Evolutionary conservation across 2,888 invertebrate genomes (phyloP), one percentile per base, ranked within the genome.

Genomic region (Digitonthophagus gazella): DNA sequence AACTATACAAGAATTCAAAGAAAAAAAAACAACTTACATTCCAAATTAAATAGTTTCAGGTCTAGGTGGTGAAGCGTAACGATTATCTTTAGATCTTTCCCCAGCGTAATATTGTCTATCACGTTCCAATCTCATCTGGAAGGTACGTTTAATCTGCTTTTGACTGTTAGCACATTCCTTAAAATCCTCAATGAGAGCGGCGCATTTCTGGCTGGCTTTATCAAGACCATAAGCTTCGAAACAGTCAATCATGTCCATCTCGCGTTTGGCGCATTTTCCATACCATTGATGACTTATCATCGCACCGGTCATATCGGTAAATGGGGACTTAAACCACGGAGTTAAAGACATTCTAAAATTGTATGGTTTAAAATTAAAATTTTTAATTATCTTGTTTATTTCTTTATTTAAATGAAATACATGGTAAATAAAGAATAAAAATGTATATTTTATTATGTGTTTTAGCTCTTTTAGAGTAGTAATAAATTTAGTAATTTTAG

Each of bases 181-280:
- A 75, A 89, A 90, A 80, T 95, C 93, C 0, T 85, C 84, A 68
- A 91, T 85, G 4, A 91, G 79, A 66, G 84, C 80, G 2, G 81
- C 77, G 78, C 95, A 95, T 78, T 90, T 88, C n/a, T 77, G 77
- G 44, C 82, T 75, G 0, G 90, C 91, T 56, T 85, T 84, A n/a
- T 89, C 87, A 6, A 88, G 75, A 0, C 94, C 95, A 74, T 94
- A 93, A 1, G 93, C 94, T 78, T 94, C 93, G 64, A 93, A 78
- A 76, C 94, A 95, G 73, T 94, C 91, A 83, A 91, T 87, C 77
- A 89, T 87, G 22, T 87, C 85, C 79, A 90, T 83, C 82, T 94
- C 93, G 74, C 91, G 83, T 69, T 86, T 84, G 44, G 87, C 88
- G 78, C 94, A 95, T 18, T 81, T 79, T 16, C 88, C 88, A 76